These are phyloP conservation scores for Argyresthia goedartella DNA, from an alignment of 2,888 invertebrate species.

Conservation along the genomic window DNA sequence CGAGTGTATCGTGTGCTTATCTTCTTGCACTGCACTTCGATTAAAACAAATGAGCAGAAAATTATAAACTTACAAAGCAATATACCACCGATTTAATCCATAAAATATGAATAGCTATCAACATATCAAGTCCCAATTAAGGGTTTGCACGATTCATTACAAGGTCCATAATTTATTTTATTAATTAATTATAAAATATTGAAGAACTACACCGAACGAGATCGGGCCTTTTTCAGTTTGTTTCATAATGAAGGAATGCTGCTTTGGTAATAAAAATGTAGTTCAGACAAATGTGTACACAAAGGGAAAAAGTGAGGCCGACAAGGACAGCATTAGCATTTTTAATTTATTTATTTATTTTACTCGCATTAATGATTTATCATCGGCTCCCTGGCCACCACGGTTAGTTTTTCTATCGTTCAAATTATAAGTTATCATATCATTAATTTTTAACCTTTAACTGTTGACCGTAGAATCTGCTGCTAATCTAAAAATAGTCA, in stretches of 20 bases:
- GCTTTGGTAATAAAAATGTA: conserved; percentile 40
- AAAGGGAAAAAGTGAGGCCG: conserved; percentile 42
- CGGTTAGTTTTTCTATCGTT: conserved; percentile 39
- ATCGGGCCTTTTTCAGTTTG: conserved; percentile 26
- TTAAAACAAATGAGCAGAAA: conserved; percentile 30
- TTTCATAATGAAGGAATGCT: conserved; percentile 40
- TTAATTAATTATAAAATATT: conserved; percentile 46
- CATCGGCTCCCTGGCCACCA: conserved; percentile 36
- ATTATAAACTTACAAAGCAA: no score
- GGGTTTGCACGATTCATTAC: conserved; percentile 21
- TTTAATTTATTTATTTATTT: conserved; percentile 67
- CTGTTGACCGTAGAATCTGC: no score
- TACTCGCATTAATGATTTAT: conserved; percentile 59
- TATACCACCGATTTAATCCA: conserved; percentile 40
- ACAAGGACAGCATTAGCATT: conserved; percentile 57
- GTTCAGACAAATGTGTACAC: conserved; percentile 31
- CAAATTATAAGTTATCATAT: no score
- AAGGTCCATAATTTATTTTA: conserved; percentile 35
- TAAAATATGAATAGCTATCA: conserved; percentile 29
- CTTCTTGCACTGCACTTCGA: no score
- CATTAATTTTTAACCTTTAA: no score
- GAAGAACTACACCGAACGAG: conserved; percentile 25
- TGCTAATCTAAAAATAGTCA: no score
- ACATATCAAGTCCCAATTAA: conserved; percentile 39
- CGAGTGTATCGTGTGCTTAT: no score